A percentile compares a stretch with the other conserved stretches of the same genome.
Evolutionary conservation across 2,113 vertebrate genomes (phyloP).

Genomic region (Pampusana beccarii): DNA sequence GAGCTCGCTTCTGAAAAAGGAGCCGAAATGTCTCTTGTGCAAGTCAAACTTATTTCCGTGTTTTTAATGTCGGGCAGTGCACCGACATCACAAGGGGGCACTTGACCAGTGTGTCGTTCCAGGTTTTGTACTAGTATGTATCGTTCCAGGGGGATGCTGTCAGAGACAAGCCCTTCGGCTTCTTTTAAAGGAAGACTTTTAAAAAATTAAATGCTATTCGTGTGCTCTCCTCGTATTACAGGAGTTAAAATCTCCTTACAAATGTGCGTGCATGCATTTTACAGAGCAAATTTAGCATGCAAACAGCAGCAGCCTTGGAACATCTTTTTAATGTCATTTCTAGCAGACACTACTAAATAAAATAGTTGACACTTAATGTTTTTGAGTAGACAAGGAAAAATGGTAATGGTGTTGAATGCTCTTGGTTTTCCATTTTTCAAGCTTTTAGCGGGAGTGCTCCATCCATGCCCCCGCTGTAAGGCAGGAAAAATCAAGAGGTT

Average conservation of each 20-base stretch:
- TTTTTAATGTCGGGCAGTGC: background rate
- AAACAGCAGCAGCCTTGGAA: background rate
- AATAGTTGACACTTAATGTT: background rate
- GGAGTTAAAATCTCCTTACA: background rate
- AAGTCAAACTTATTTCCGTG: background rate
- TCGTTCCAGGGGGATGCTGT: background rate
- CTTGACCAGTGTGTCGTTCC: background rate
- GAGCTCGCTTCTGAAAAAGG: background rate
- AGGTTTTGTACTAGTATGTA: background rate
- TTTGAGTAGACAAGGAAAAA: background rate
- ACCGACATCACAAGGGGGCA: background rate
- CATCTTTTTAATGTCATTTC: background rate
- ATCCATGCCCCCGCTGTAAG: background rate
- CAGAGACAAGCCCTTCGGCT: background rate
- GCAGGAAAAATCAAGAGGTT: background rate
- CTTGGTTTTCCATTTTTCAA: background rate
- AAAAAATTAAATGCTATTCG: background rate
- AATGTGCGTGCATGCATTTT: background rate
- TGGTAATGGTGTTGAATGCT: fast-evolving
- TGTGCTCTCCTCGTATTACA: background rate
- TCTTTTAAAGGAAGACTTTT: background rate
- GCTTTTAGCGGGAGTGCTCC: background rate
- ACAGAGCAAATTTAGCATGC: background rate
- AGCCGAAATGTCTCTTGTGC: background rate
- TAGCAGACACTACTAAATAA: background rate